These are phyloP conservation scores for Willisornis vidua DNA, from an alignment of 2,113 vertebrate genomes.

Conservation along the genomic window DNA sequence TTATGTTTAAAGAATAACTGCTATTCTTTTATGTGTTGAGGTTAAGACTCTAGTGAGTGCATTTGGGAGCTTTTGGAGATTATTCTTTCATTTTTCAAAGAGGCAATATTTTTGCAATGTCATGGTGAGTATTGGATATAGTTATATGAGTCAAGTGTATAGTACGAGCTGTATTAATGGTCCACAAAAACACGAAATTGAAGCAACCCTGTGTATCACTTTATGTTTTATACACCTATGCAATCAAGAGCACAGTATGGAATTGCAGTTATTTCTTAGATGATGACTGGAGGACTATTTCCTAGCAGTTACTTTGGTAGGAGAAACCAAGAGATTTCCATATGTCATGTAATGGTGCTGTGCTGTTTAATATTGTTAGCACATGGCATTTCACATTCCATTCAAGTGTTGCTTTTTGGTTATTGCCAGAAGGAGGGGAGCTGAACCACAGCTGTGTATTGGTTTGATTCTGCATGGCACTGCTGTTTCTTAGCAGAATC, in stretches of 20 bases:
- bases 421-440: background rate
- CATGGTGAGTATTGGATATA: background rate
- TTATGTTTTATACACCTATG: background rate
- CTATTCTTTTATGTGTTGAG: background rate
- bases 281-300: background rate
- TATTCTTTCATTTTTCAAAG: background rate
- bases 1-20: background rate
- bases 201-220: background rate
- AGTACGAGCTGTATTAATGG: background rate
- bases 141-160: background rate
- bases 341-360: background rate
- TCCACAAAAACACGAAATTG: background rate
- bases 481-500: background rate
- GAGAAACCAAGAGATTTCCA: background rate
- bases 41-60: background rate
- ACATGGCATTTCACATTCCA: background rate
- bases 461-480: background rate
- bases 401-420: background rate
- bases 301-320: background rate
- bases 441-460: background rate
- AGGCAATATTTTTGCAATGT: background rate
- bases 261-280: background rate
- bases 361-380: background rate
- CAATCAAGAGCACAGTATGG: background rate
- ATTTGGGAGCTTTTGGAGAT: background rate